These are phyloP conservation scores for Conus ventricosus DNA, from an alignment of 1,140 invertebrate species.

Conservation along the genomic window DNA sequence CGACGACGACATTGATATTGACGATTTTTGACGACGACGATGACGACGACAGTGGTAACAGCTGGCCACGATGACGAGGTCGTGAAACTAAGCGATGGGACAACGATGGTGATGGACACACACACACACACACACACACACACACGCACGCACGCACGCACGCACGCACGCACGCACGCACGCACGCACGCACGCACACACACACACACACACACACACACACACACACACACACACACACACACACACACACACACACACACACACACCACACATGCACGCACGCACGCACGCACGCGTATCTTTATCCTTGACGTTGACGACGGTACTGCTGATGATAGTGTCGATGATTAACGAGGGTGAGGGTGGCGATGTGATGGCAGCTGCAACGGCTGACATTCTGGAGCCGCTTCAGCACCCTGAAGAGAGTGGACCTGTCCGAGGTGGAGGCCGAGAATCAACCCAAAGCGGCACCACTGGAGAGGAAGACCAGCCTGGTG, in stretches of 20 bases:
- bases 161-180: no score
- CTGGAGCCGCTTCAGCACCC: slow-evolving; percentile 64
- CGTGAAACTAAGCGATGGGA: background rate
- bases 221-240: no score
- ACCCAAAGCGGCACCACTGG: background rate
- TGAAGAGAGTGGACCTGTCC: slow-evolving; percentile 57
- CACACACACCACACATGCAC: no score
- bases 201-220: no score
- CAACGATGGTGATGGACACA: no score
- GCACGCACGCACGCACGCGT: no score
- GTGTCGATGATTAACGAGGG: background rate
- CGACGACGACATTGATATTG: background rate
- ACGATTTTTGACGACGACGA: background rate
- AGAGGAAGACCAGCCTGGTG: background rate
- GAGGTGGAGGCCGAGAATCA: slow-evolving; percentile 27
- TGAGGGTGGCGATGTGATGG: background rate
- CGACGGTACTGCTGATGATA: background rate
- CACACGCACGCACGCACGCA: no score
- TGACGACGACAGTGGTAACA: background rate
- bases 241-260: no score
- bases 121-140: no score
- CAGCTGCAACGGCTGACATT: slow-evolving; percentile 68
- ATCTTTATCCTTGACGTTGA: background rate
- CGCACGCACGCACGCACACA: no score
- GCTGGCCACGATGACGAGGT: no score